Base-by-base conservation (phyloP, 2,888 invertebrate species). In the Nemoura dubitans region DNA sequence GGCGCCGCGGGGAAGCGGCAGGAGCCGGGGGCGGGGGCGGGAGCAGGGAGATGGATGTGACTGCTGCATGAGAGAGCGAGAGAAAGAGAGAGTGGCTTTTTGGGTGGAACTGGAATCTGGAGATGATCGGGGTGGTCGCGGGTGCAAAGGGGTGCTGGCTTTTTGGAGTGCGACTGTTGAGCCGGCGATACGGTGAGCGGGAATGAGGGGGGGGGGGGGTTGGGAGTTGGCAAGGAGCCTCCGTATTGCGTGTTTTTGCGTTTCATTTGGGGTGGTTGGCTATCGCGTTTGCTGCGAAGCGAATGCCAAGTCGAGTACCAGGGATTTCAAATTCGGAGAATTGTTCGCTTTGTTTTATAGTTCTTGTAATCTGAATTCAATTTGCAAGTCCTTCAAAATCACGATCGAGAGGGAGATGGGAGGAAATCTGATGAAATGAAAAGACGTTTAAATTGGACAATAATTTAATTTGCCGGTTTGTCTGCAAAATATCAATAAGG, bases 1-100 rank as follows among this genome's bases (percentile, higher is more conserved):
- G 87, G 82, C 59, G 87, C 28, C 14, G 29, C 36, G 16, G 84
- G 43, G 76, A 25, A 76, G 77, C 26, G 83, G 83, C 30, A 26
- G n/a, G 29, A 28, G 29, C 36, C 27, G 83, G 85, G 27, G 59
- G 59, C 6, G 59, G 28, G 85, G 76, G 10, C 7, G 25, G 5
- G 26, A 30, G 78, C 7, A 28, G 42, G n/a, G 30, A 36, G 43
- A 42, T 26, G 28, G 28, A 84, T 16, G 83, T 26, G 2, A 59
- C 59, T 59, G 59, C 59, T 59, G 59, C 59, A 59, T 16, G 86
- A 85, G 84, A 85, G 77, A 85, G 27, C 10, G 86, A 86, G 59
- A 86, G 82, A 25, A 0, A 42, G 25, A 42, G 3, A 29, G 43
- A 0, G 86, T n/a, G 26, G 59, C 36, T 29, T 2, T n/a, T 29